Base-by-base conservation (phyloP, 2,888 invertebrate genomes). In the Eretmocerus hayati region DNA sequence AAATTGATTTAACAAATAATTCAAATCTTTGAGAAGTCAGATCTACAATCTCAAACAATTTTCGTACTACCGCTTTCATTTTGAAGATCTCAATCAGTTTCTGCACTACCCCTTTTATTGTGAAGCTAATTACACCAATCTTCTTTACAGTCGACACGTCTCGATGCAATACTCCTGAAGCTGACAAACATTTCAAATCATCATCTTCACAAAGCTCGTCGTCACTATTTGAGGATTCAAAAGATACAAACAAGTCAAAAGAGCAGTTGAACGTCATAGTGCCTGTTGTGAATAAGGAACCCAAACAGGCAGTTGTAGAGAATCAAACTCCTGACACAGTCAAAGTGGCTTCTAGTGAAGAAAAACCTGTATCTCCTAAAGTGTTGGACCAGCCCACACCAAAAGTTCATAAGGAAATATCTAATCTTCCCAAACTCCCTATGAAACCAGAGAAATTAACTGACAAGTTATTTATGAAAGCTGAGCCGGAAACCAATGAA, bases 141-240 rank as follows among this genome's bases (percentile, higher is more conserved):
- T 32, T 37, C 40, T 42, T 59, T 59, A 13, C 41, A 67, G 67
- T 57, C 20, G 67, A 67, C 36, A 56, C 57, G 36, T 69, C 69
- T 5, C 61, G 64, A 5, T 63, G 65, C 23, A 66, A 61, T 16
- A 67, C 67, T 3, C 66, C 65, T 9, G 67, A 65, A 19, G 57
- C 62, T 18, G 70, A 65, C 19, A 71, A 71, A 31, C 71, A 70
- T 45, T 71, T 70, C 36, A 71, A 71, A 47, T 56, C 65, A 4
- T 56, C 63, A 23, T 30, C 54, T 22, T 2, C 16, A 47, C 53
- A 16, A 42, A 48, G 41, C 38, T 38, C 20, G 9, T 42, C 46
- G 26, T 22, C 32, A 9, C 33, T 19, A 6, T 4, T 21, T 15
- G 4, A 31, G 5, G 26, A 48, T 21, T 31, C 36, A n/a, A 21